Evolutionary conservation across 2,797 vertebrate species (phyloP).

Genomic region (Tarsius wallacei): DNA sequence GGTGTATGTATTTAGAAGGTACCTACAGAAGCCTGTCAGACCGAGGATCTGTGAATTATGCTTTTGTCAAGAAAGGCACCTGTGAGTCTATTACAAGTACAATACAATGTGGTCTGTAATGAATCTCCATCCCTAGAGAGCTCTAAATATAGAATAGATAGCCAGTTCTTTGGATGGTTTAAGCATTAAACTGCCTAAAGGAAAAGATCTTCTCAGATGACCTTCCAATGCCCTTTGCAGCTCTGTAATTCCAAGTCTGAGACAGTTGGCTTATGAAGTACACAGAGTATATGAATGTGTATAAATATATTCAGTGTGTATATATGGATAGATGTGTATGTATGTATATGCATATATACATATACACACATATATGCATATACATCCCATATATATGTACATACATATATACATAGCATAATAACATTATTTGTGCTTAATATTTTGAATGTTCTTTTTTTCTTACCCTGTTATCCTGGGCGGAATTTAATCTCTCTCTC

Average conservation of each 20-base stretch:
- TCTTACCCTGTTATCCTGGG: neutral
- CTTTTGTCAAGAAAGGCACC: constrained; percentile 65
- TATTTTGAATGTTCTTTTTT: neutral
- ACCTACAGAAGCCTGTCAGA: neutral
- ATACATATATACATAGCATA: neutral
- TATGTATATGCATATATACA: neutral
- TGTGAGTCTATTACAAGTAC: constrained; percentile 27
- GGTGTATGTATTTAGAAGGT: neutral
- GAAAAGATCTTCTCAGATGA: constrained; percentile 25
- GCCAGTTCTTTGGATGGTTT: neutral
- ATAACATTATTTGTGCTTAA: neutral
- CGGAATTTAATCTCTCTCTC: neutral
- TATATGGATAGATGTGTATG: neutral
- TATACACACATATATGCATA: neutral
- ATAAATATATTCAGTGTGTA: neutral
- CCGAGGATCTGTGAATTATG: constrained; percentile 16
- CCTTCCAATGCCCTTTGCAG: neutral
- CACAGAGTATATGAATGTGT: neutral
- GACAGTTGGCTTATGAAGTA: neutral
- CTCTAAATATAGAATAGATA: constrained; percentile 48
- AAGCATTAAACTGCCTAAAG: constrained; percentile 48
- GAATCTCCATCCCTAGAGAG: constrained; percentile 38
- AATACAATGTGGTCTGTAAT: constrained; percentile 16
- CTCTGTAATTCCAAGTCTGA: constrained; percentile 55
- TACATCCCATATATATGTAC: neutral